Evolutionary conservation across 1,140 invertebrate species (phyloP).

Genomic region (Orchestia grillus): DNA sequence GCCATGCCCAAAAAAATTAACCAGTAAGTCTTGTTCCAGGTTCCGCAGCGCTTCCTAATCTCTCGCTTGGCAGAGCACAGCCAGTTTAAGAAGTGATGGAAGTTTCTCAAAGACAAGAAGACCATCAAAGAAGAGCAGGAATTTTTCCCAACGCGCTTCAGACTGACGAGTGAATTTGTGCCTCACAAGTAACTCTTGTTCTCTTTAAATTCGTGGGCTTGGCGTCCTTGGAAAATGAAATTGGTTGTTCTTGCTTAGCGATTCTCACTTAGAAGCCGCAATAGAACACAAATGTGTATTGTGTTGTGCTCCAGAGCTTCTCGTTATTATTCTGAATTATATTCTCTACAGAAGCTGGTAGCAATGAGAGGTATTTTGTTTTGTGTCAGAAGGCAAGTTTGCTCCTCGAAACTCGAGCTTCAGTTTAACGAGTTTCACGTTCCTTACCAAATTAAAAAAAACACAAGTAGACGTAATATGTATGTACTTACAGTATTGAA

Average conservation of each 20-base stretch:
- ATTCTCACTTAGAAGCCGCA: neutral
- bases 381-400: neutral
- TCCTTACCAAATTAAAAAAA: neutral
- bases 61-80: conserved; percentile 28
- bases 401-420: neutral
- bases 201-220: neutral
- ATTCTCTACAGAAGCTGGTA: neutral
- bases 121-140: neutral
- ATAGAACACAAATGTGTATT: neutral
- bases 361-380: neutral
- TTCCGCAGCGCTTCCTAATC: conserved; percentile 52
- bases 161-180: conserved; percentile 24
- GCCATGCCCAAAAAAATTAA: neutral
- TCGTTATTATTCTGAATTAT: neutral
- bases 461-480: neutral
- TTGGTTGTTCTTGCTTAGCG: neutral
- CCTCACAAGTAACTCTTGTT: neutral
- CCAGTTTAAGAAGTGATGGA: conserved; percentile 52
- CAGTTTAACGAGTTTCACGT: neutral
- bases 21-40: conserved; percentile 46
- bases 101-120: conserved; percentile 47
- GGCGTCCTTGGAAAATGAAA: neutral
- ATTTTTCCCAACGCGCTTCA: neutral
- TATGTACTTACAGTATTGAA: neutral
- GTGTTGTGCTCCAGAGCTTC: too few species aligned